Base-by-base conservation (phyloP, 2,888 invertebrate genomes). In the Eucriotettix oculatus region DNA sequence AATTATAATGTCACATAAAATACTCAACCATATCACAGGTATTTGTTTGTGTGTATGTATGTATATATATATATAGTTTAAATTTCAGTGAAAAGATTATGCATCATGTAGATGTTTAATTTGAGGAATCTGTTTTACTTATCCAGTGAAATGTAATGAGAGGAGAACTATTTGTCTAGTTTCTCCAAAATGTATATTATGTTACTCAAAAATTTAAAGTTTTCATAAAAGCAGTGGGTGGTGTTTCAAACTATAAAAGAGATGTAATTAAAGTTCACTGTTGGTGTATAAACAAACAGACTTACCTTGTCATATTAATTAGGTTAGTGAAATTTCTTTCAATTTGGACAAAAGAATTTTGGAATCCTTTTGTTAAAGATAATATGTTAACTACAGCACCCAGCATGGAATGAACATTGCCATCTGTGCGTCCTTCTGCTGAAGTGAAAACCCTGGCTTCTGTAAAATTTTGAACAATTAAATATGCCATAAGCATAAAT, bases 291-390 rank as follows among this genome's bases (percentile, higher is more conserved):
- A 29, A 29, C 3, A 7, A 5, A 48, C 1, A 14, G 40, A 29
- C 58, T 58, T 63, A 68, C 68, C 61, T 65, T 42, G 68, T 67
- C 42, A 65, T 60, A 56, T 67, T 68, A 16, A 63, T 60, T 14
- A 69, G 52, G n/a, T 62, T 58, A 12, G 67, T 63, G 17, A 68
- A 52, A 56, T 68, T 68, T 3, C 56, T 56, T 54, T 62, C 62
- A 11, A 67, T 17, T 16, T 29, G 17, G 40, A 10, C 16, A 29
- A 55, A 14, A 16, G 53, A 55, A 1, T 61, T 58, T 41, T 59
- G 53, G 1, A 57, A 5, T 9, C 42, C 54, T 12, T 57, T 44
- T 12, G 52, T 29, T n/a, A 55, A 40, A 10, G 57, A 54, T 11
- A 57, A 41, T n/a, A 61, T 41, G 10, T 54, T 56, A 43, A 48